Percentiles rank a stretch among this genome's conserved stretches.
These are phyloP conservation scores for Odontamblyopus lacepedii DNA, from an alignment of 2,797 vertebrate species.

Conservation along the genomic window DNA sequence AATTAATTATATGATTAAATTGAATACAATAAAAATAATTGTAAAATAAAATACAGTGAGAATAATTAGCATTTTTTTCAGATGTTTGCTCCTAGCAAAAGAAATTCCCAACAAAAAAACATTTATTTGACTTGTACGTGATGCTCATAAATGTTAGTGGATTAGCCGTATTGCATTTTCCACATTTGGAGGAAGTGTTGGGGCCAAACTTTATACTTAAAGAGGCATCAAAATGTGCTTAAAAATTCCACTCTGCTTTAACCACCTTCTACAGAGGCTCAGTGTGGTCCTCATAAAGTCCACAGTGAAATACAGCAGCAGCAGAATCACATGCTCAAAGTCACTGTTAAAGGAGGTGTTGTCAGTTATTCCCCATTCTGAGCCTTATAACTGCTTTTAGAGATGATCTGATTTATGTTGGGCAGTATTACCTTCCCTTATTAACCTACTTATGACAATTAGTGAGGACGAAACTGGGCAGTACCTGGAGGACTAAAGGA, in stretches of 20 bases:
- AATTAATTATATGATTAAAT: no score
- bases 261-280: background rate
- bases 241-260: constrained; percentile 8
- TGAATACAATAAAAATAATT: background rate
- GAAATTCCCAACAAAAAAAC: background rate
- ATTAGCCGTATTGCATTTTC: background rate
- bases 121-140: background rate
- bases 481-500: no score
- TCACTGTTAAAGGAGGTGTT: background rate
- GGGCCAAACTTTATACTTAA: constrained; percentile 10
- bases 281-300: constrained; percentile 32
- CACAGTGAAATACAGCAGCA: constrained; percentile 29
- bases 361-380: background rate
- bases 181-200: background rate
- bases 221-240: constrained; percentile 10
- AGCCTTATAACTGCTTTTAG: no score
- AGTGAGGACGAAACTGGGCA: no score
- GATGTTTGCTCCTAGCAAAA: background rate
- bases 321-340: constrained; percentile 29
- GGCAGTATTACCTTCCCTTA: no score
- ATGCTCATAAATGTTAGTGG: background rate
- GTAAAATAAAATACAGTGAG: background rate
- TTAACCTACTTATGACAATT: no score
- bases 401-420: no score
- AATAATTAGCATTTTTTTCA: no score